Evolutionary conservation across 1,140 invertebrate species (phyloP).

Genomic region (Bombus waltoni): DNA sequence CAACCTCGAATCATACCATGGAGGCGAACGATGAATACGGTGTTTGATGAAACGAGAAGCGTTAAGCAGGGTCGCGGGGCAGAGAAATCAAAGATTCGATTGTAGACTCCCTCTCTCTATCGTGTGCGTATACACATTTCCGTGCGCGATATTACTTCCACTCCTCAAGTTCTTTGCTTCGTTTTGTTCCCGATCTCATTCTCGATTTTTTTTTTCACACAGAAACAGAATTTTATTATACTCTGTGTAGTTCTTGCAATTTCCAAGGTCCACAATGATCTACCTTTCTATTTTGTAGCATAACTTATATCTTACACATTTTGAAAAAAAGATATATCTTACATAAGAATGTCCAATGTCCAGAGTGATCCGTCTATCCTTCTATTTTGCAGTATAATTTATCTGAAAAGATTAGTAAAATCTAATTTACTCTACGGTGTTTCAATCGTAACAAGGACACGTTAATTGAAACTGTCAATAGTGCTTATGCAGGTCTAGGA

Average conservation of each 20-base stretch:
- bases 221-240: not conserved
- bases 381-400: not conserved
- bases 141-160: slow-evolving; percentile 11
- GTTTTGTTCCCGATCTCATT: not conserved
- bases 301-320: too few species aligned
- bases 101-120: slow-evolving; percentile 44
- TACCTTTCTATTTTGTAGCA: not conserved
- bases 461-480: not conserved
- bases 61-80: slow-evolving; percentile 18
- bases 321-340: too few species aligned
- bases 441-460: not conserved
- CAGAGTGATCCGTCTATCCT: too few species aligned
- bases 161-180: not conserved
- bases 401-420: not conserved
- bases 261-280: not conserved
- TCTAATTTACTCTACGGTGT: not conserved
- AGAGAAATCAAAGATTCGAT: slow-evolving; percentile 67
- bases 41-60: slow-evolving; percentile 42
- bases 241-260: not conserved
- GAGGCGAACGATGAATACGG: slow-evolving; percentile 42
- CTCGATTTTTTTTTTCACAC: not conserved
- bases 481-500: not conserved
- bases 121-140: slow-evolving; percentile 22
- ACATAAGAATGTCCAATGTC: too few species aligned
- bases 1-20: not conserved